Conservation (phyloP, 2,797 vertebrate genomes). For the Sphenodon punctatus region DNA sequence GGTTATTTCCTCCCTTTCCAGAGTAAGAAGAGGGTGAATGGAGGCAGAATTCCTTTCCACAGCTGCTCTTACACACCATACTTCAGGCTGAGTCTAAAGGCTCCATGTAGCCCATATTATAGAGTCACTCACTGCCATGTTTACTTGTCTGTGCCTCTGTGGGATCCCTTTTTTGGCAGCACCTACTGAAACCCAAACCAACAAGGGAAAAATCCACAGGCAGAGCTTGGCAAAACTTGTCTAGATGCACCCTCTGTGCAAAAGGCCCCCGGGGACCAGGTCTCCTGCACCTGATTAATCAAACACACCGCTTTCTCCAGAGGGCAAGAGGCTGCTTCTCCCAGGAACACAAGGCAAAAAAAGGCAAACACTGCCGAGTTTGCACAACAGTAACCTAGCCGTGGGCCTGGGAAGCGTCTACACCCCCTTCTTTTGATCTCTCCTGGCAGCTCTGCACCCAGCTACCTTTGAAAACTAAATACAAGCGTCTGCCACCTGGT, state of each 20-base stretch:
- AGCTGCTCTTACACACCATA: neutral
- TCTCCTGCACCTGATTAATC: neutral
- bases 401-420: neutral
- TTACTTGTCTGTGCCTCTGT: neutral
- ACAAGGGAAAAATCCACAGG: no score
- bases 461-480: rapidly evolving
- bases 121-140: neutral
- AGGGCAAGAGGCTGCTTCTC: neutral
- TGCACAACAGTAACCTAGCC: neutral
- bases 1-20: neutral
- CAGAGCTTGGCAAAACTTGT: neutral
- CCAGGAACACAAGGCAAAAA: neutral
- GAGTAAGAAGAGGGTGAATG: neutral
- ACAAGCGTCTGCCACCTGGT: constrained; percentile 45
- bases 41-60: neutral
- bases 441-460: no score
- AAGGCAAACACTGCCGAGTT: rapidly evolving
- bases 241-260: rapidly evolving
- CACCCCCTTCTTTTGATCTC: rapidly evolving
- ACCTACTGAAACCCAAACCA: no score
- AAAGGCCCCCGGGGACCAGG: neutral
- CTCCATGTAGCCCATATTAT: no score
- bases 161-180: no score
- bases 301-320: no score
- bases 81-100: no score